These are phyloP conservation scores for Vollenhovia emeryi DNA, from an alignment of 1,140 invertebrate species.

Conservation along the genomic window DNA sequence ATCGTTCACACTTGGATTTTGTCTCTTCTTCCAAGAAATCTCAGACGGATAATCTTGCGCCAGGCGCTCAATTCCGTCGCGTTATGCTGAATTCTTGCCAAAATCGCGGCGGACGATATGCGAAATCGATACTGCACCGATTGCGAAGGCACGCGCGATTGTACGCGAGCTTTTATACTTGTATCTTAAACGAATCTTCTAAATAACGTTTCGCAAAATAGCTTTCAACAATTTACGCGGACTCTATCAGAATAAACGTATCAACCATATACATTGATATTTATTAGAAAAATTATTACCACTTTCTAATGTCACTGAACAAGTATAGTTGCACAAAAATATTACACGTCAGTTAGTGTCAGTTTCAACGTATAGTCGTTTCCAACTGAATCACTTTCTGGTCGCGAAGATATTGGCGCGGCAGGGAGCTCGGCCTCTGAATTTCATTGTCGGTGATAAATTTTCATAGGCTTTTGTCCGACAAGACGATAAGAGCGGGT, in stretches of 20 bases:
- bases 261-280: background rate
- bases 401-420: background rate
- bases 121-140: conserved; percentile 37
- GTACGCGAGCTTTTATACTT: background rate
- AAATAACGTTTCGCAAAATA: background rate
- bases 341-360: conserved; percentile 8
- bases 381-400: background rate
- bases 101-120: background rate
- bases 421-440: background rate
- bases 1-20: conserved; percentile 46
- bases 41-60: conserved; percentile 29
- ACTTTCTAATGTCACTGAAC: background rate
- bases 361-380: conserved; percentile 6
- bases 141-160: background rate
- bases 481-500: conserved; percentile 36
- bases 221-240: background rate
- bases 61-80: conserved; percentile 30
- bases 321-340: background rate
- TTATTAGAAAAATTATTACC: background rate
- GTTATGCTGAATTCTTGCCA: conserved; percentile 32
- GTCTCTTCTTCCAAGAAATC: conserved; percentile 40
- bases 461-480: conserved; percentile 48
- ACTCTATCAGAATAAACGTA: background rate
- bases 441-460: conserved; percentile 50
- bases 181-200: background rate